Base-by-base conservation (phyloP, 2,797 vertebrate species). In the Melopsittacus undulatus region DNA sequence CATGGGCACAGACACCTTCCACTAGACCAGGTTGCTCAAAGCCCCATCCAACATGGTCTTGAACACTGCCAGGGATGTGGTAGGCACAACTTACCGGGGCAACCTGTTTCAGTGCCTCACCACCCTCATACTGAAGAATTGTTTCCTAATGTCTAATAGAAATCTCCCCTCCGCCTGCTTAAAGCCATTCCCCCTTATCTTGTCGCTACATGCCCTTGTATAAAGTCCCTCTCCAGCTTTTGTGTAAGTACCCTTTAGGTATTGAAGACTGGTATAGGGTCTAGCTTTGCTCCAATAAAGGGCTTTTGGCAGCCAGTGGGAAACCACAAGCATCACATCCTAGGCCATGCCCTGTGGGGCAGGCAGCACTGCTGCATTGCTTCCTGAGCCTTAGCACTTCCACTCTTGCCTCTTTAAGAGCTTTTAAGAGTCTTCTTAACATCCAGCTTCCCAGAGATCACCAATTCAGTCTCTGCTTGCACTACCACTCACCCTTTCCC, bases 281-380 rank as follows among this genome's bases (percentile, higher is more conserved):
- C n/a, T 36, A 73, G 43, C 69, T 77, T 49, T 77, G 36, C 27
- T 90, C 63, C 70, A 54, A 80, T 61, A 78, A 93, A 94, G 49
- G 24, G 49, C 40, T 81, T 68, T 70, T 89, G 54, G 54, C 63
- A 94, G 73, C 22, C 77, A 90, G 80, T 24, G 34, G 56, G 64
- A 85, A 89, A 91, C 85, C 1, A 10, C 43, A 63, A 82, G 67
- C 48, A 43, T 24, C 66, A 22, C 12, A 56, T 54, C 49, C 52
- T 52, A 62, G 27, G 46, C 34, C 19, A 27, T 30, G 76, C 57
- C 10, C 2, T 56, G 75, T 0, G 0, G 0, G 73, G 46, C 87
- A 91, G 57, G 36, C 46, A 80, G 63, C 52, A 51, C 7, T 52
- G 51, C 83, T 57, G 49, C 34, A 6, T 68, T 81, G 42, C 84